These are phyloP conservation scores for Limnephilus auricula DNA, from an alignment of 2,888 invertebrate species.

Conservation along the genomic window DNA sequence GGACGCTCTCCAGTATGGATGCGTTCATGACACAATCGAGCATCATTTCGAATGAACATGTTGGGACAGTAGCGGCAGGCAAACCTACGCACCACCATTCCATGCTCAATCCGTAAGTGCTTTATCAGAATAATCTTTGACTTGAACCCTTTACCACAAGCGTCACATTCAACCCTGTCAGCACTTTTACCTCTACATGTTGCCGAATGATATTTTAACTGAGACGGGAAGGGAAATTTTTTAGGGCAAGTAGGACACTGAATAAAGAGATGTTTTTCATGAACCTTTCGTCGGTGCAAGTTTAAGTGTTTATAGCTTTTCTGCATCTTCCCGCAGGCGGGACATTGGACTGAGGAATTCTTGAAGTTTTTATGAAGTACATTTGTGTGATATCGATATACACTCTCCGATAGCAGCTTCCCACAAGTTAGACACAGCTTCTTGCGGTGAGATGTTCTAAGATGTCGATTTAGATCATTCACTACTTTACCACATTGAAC, in stretches of 20 bases:
- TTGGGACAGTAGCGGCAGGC: slow-evolving; percentile 47
- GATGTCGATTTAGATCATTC: background rate
- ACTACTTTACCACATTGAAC: slow-evolving; percentile 29
- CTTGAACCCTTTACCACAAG: too few species aligned
- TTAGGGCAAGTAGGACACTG: too few species aligned
- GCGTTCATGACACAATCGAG: slow-evolving; percentile 45
- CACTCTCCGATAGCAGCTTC: slow-evolving; percentile 4
- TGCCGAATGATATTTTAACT: too few species aligned
- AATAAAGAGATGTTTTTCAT: too few species aligned
- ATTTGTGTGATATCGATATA: background rate
- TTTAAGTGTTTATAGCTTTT: background rate
- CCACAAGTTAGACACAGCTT: slow-evolving; percentile 43
- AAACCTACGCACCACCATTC: slow-evolving; percentile 19
- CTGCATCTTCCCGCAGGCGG: background rate
- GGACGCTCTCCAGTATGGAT: slow-evolving; percentile 9
- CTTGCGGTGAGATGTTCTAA: background rate
- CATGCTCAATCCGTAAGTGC: background rate
- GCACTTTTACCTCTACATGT: too few species aligned
- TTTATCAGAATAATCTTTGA: background rate
- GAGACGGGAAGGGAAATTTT: too few species aligned
- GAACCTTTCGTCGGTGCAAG: too few species aligned
- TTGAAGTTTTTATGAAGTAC: too few species aligned
- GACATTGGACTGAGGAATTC: background rate
- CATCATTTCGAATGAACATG: slow-evolving; percentile 47
- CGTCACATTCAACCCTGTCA: too few species aligned